Percentiles rank a stretch among this genome's conserved stretches.
Conservation (phyloP, 2,797 vertebrate species). For the Bradypodion pumilum region DNA sequence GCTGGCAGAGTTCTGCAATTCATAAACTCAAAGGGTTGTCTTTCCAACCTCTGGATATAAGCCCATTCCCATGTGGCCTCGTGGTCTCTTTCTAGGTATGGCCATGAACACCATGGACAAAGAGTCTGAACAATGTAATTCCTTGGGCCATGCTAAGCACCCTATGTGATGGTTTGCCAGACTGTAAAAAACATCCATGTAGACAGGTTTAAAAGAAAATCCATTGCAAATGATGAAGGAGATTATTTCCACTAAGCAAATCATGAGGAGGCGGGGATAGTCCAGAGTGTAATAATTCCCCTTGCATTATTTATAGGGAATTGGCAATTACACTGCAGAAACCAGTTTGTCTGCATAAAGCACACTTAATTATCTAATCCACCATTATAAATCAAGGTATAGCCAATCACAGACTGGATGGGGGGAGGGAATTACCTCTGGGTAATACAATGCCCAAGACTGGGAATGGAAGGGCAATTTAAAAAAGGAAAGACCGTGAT, state of each 20-base stretch:
- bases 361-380: constrained; percentile 83
- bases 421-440: not conserved
- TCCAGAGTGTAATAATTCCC: constrained; percentile 79
- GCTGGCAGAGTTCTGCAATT: not conserved
- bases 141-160: constrained; percentile 31
- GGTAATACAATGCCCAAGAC: rapidly evolving
- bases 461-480: not conserved
- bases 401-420: constrained; percentile 54
- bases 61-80: not conserved
- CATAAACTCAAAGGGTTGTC: rapidly evolving
- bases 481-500: not conserved
- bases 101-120: constrained; percentile 48
- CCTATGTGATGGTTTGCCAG: constrained; percentile 24
- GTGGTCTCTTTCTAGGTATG: rapidly evolving
- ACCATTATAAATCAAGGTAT: constrained; percentile 73
- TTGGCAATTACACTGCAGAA: constrained; percentile 78
- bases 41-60: rapidly evolving
- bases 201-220: constrained; percentile 71
- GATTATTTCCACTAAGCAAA: constrained; percentile 78
- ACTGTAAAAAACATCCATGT: constrained; percentile 1
- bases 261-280: constrained; percentile 74
- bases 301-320: constrained; percentile 84
- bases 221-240: constrained; percentile 71
- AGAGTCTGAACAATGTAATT: constrained; percentile 69
- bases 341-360: constrained; percentile 79